These are phyloP conservation scores for Arctopsyche grandis DNA, from an alignment of 1,140 invertebrate genomes.

Conservation along the genomic window DNA sequence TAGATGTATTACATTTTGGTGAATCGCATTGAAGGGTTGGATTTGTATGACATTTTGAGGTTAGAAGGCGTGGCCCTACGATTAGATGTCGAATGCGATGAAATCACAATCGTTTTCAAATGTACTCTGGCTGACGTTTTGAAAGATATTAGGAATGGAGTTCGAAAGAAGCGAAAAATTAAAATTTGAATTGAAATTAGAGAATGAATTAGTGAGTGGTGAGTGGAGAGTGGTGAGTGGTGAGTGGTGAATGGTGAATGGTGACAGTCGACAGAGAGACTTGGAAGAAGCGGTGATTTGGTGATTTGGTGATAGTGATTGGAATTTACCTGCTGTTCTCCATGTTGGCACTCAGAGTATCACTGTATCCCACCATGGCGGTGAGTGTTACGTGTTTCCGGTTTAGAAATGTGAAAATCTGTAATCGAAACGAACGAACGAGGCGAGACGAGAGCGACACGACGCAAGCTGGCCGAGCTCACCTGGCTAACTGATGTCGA, in stretches of 20 bases:
- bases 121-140: no score
- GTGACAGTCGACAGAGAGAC: not conserved
- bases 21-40: no score
- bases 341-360: conserved; percentile 53
- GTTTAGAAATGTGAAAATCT: not conserved
- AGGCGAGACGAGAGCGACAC: conserved; percentile 43
- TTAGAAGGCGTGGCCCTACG: not conserved
- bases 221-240: no score
- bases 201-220: conserved; percentile 31
- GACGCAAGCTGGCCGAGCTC: conserved; percentile 26
- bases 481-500: conserved; percentile 43
- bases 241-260: not conserved
- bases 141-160: not conserved
- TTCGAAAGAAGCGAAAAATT: not conserved
- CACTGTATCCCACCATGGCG: conserved; percentile 53
- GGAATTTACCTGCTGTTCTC: conserved; percentile 54
- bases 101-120: no score
- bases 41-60: not conserved
- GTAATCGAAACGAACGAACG: no score
- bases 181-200: conserved; percentile 14
- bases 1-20: no score
- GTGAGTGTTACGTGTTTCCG: not conserved
- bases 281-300: no score
- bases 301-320: not conserved
- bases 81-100: not conserved